A percentile compares a stretch with the other conserved stretches of the same genome.
Evolutionary conservation across 2,888 invertebrate species (phyloP).

Genomic region (Folsomia candida): DNA sequence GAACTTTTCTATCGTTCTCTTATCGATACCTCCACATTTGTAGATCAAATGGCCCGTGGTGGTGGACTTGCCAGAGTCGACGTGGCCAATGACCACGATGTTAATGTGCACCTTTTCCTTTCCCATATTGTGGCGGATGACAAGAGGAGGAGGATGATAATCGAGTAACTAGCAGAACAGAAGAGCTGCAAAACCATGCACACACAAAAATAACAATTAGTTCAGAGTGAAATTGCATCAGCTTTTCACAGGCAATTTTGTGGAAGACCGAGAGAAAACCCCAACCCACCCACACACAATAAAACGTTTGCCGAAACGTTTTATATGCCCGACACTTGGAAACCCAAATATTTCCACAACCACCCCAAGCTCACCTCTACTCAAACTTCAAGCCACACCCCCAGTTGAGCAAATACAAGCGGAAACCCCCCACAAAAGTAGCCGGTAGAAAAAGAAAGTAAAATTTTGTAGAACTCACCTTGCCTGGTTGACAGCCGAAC

Average conservation of each 20-base stretch:
- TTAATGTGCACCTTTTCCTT: slow-evolving; percentile 98
- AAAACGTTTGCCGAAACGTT: too few species aligned
- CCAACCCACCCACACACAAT: too few species aligned
- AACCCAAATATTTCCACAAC: too few species aligned
- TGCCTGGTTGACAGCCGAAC: slow-evolving; percentile 50
- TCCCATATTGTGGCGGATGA: slow-evolving; percentile 66
- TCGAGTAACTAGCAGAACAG: neutral
- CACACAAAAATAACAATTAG: too few species aligned
- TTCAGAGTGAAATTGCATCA: too few species aligned
- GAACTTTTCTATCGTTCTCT: slow-evolving; percentile 99
- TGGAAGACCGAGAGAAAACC: too few species aligned
- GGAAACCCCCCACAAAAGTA: neutral
- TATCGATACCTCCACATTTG: slow-evolving; percentile 99
- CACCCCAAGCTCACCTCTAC: neutral
- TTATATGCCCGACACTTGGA: too few species aligned
- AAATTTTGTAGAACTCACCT: too few species aligned
- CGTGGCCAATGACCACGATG: slow-evolving; percentile 98
- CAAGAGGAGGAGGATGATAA: neutral
- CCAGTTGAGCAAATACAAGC: neutral
- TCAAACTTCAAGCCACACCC: neutral
- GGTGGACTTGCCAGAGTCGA: slow-evolving; percentile 96
- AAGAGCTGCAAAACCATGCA: neutral
- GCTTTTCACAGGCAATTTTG: too few species aligned
- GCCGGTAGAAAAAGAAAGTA: slow-evolving; percentile 22
- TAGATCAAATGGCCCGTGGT: slow-evolving; percentile 98